Evolutionary conservation across 2,888 invertebrate species (phyloP).

Genomic region (Germaria angustata): DNA sequence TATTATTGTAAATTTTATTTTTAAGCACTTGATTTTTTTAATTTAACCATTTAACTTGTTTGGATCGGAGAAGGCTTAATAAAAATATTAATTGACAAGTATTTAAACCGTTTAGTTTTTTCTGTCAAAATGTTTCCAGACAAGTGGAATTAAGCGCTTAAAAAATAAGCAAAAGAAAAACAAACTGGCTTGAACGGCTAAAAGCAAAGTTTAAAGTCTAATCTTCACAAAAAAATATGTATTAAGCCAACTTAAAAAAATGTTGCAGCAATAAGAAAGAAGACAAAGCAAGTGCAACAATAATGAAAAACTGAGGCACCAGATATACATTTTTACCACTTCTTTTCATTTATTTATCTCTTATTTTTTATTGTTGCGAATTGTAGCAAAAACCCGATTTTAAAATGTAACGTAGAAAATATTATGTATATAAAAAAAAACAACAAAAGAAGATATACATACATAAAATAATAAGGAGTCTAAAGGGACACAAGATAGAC

Average conservation of each 20-base stretch:
- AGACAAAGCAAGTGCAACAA: constrained; percentile 56
- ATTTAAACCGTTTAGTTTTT: constrained; percentile 19
- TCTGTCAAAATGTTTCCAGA: constrained; percentile 31
- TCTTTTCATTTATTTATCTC: constrained; percentile 1
- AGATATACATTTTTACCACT: constrained; percentile 33
- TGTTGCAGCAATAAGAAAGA: constrained; percentile 37
- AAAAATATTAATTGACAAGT: constrained; percentile 26
- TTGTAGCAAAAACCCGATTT: constrained; percentile 50
- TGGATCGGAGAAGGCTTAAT: not conserved
- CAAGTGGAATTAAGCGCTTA: not conserved
- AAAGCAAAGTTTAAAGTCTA: constrained; percentile 34
- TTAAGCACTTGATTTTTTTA: too few species aligned
- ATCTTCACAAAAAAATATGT: constrained; percentile 32
- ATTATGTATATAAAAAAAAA: not conserved
- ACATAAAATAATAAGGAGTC: constrained; percentile 48
- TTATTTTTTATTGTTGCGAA: not conserved
- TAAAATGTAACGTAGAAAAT: constrained; percentile 42
- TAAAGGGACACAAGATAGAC: constrained; percentile 47
- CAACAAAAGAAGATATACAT: constrained; percentile 11
- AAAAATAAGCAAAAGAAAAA: not conserved
- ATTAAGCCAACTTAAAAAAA: constrained; percentile 24
- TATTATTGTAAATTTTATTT: too few species aligned
- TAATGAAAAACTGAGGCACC: constrained; percentile 41
- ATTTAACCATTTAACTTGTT: not conserved
- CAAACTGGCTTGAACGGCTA: constrained; percentile 18